phyloP scores from a whole-genome alignment of 2,888 invertebrate genomes.

The Brachycybe producta region DNA sequence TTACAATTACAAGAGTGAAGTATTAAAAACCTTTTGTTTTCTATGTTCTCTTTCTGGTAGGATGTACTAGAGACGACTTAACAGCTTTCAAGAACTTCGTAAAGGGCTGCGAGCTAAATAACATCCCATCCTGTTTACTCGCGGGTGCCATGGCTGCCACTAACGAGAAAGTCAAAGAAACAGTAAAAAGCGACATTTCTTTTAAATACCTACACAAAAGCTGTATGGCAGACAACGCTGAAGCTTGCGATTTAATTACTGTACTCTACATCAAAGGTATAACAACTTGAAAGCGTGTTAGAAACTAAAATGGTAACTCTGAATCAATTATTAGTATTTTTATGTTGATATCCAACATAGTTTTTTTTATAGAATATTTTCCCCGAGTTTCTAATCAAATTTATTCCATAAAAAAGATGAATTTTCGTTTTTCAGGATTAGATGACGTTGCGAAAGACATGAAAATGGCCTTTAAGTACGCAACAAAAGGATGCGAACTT shows the following conservation, averaged over 20 bases:
- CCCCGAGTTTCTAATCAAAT: neutral
- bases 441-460: conserved; percentile 47
- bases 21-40: neutral
- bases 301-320: no score
- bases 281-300: no score
- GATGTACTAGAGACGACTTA: conserved; percentile 43
- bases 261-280: conserved; percentile 65
- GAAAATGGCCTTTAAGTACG: conserved; percentile 62
- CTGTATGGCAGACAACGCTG: conserved; percentile 40
- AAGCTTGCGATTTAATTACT: conserved; percentile 67
- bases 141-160: conserved; percentile 57
- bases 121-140: conserved; percentile 58
- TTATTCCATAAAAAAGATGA: neutral
- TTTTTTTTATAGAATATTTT: neutral
- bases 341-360: no score
- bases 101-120: conserved; percentile 60
- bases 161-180: no score
- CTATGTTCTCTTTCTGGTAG: conserved; percentile 12
- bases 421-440: conserved; percentile 30
- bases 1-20: neutral
- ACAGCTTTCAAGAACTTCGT: conserved; percentile 58
- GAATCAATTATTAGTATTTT: no score
- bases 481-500: conserved; percentile 65
- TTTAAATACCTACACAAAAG: conserved; percentile 40
- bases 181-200: no score